Base-by-base conservation (phyloP, 2,113 vertebrate species). In the Gallinago paraguaiae region DNA sequence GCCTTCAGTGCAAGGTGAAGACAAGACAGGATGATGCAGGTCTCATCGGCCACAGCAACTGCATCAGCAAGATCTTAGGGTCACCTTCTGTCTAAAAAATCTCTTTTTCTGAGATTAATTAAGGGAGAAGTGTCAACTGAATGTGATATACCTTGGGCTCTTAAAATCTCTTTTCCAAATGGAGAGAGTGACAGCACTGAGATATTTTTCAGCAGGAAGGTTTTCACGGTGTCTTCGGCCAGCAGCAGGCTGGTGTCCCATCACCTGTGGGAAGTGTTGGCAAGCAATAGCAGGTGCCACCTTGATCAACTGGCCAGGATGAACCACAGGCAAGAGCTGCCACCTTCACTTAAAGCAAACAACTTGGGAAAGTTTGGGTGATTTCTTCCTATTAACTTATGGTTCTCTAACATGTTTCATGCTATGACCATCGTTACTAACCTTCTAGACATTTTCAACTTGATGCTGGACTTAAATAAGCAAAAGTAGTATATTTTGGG, bases 141-240 rank as follows among this genome's bases (percentile, higher is more conserved):
- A 77, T 54, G 20, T 39, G 51, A 77, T 9, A 25, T 30, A 53
- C 24, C 24, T 51, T 33, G 18, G 39, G 15, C 15, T 70, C 23
- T 70, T 70, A 37, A 86, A 69, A 39, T 64, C 54, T 50, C 4
- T 48, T 86, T 82, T 74, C n/a, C 24, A 69, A 54, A 59, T 19
- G 37, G 67, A 64, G 75, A 7, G 4, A 51, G 16, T 41, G 51
- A 54, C 39, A 81, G 31, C 9, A 60, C 28, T 65, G 45, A 64
- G 30, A n/a, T 39, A 2, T 74, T 77, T 87, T 63, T 56, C 33
- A 83, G 37, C 22, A 56, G 7, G 6, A 28, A 57, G 56, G 22
- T 48, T 43, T 43, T 0, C 1, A 43, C 14, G 18, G 23, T 50
- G 17, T 35, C 37, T 43, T 56, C 0, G 10, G 54, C 28, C 56